Conservation (phyloP, 2,113 vertebrate species). For the Lampris megalopsis region DNA sequence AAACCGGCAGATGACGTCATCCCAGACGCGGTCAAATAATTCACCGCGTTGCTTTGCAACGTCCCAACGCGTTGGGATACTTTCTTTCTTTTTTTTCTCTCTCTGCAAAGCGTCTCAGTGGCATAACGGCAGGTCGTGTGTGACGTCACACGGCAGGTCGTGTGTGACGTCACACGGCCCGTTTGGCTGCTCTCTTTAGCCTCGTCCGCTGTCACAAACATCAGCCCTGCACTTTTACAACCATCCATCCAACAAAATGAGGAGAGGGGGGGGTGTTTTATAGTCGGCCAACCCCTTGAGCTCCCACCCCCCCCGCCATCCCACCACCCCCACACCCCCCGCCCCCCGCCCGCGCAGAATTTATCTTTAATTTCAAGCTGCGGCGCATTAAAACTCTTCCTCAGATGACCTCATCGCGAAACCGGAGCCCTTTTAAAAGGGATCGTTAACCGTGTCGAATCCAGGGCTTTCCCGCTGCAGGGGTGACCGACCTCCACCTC, state of each 20-base stretch:
- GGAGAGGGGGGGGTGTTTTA: conserved; percentile 61
- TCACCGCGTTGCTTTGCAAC: no score
- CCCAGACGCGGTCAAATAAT: no score
- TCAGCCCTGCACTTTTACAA: conserved; percentile 43
- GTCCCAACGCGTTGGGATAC: no score
- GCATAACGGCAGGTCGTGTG: no score
- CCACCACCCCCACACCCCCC: no score
- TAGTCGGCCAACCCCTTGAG: conserved; percentile 63
- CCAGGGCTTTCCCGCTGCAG: conserved; percentile 39
- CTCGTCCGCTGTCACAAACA: neutral
- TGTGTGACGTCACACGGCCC: no score
- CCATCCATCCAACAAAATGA: conserved; percentile 45
- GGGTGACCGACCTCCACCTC: conserved; percentile 25
- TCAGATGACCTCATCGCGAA: conserved; percentile 80
- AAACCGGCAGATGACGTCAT: no score
- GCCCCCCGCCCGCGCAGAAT: conserved; percentile 60
- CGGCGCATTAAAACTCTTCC: conserved; percentile 78
- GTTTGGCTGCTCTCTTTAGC: no score
- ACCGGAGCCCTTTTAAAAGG: conserved; percentile 74
- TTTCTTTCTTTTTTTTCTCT: no score
- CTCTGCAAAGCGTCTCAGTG: no score
- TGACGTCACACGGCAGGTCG: no score
- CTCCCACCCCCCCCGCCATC: conserved; percentile 49
- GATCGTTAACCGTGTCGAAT: conserved; percentile 68
- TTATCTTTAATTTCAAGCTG: conserved; percentile 80